phyloP scores from a whole-genome alignment of 2,113 vertebrate genomes.

The Catagonus wagneri region DNA sequence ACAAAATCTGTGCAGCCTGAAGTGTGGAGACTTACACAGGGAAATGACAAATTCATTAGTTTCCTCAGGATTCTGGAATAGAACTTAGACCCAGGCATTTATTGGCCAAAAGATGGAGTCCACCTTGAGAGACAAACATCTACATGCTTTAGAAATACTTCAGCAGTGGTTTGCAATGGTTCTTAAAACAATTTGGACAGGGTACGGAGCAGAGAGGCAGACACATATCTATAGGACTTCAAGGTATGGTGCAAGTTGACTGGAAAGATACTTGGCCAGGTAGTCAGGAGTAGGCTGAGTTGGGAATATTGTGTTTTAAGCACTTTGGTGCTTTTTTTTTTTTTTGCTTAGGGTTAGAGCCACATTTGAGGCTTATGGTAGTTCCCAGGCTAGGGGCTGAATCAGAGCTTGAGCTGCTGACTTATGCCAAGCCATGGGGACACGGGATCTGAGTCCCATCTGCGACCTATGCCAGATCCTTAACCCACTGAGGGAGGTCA shows the following conservation, averaged over 20 bases:
- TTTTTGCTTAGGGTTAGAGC: background rate
- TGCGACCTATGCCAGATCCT: too few relatives aligned
- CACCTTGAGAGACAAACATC: background rate
- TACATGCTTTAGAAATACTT: background rate
- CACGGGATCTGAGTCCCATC: too few relatives aligned
- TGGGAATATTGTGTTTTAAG: background rate
- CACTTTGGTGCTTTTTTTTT: background rate
- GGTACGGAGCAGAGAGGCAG: background rate
- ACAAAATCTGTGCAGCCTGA: background rate
- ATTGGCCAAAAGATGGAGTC: background rate
- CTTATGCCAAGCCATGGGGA: too few relatives aligned
- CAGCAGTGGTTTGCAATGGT: background rate
- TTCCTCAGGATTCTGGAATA: background rate
- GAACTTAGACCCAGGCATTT: background rate
- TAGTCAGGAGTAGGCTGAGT: background rate
- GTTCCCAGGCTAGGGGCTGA: too few relatives aligned
- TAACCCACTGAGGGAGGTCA: too few relatives aligned
- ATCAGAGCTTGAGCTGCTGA: too few relatives aligned
- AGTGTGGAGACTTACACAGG: fast-evolving
- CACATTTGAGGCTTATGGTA: too few relatives aligned
- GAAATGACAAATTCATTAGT: background rate
- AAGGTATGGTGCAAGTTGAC: background rate
- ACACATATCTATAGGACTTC: background rate
- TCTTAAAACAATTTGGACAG: background rate
- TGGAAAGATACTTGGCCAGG: background rate